These are phyloP conservation scores for Conger conger DNA, from an alignment of 2,113 vertebrate species.

Conservation along the genomic window DNA sequence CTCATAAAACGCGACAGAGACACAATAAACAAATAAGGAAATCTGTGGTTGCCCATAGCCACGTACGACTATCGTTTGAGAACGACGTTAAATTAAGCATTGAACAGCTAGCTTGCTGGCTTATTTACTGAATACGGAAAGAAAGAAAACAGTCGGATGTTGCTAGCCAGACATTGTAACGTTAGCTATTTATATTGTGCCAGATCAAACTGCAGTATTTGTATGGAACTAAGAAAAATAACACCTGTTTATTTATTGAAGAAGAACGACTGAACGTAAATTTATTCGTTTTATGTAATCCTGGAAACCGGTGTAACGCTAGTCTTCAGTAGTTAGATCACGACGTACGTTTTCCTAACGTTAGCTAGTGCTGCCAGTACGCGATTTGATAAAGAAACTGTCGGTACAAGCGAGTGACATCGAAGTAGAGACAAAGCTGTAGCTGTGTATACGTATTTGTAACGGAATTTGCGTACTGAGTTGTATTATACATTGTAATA, in stretches of 20 bases:
- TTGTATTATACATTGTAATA: background rate
- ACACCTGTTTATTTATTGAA: slow-evolving; percentile 2
- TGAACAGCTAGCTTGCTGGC: slow-evolving; percentile 47
- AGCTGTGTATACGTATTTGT: slow-evolving; percentile 1
- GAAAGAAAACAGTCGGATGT: slow-evolving; percentile 42
- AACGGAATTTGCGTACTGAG: background rate
- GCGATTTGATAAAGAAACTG: slow-evolving; percentile 1
- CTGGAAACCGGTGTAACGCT: slow-evolving; percentile 18
- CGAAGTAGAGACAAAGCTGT: background rate
- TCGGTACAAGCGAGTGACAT: background rate
- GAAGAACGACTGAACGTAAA: slow-evolving; percentile 15
- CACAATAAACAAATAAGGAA: slow-evolving; percentile 27
- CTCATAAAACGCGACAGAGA: slow-evolving; percentile 32
- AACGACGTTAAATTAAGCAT: background rate
- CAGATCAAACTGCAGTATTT: slow-evolving; percentile 32
- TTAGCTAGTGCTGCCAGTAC: background rate
- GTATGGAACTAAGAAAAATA: background rate
- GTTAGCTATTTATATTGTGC: slow-evolving; percentile 44
- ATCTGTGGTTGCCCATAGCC: slow-evolving; percentile 18
- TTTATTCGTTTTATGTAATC: background rate
- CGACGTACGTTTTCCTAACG: background rate
- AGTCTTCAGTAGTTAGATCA: background rate
- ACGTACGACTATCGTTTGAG: background rate
- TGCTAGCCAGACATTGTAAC: slow-evolving; percentile 36
- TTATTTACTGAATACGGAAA: slow-evolving; percentile 36